These are phyloP conservation scores for Agrilus biguttatus DNA, from an alignment of 2,888 invertebrate species.

Conservation along the genomic window DNA sequence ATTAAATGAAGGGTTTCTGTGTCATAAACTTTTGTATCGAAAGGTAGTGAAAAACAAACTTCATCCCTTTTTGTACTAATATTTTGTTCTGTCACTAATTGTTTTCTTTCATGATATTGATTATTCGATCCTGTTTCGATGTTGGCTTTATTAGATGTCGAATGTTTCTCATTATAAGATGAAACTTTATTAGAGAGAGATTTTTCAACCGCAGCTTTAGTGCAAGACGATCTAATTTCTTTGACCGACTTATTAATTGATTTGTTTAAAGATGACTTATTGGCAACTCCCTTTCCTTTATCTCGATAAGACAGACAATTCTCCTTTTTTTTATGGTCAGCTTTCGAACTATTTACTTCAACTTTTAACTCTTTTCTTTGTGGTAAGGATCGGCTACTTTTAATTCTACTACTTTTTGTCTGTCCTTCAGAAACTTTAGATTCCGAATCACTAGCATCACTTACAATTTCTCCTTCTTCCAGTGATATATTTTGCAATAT, in stretches of 20 bases:
- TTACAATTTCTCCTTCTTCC: slow-evolving; percentile 8
- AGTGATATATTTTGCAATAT: neutral
- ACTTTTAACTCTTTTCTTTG: neutral
- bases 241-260: too few relatives aligned
- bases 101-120: neutral
- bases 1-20: slow-evolving; percentile 8
- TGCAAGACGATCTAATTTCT: too few relatives aligned
- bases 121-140: slow-evolving; percentile 6
- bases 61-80: neutral
- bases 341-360: neutral
- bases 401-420: neutral
- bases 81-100: too few relatives aligned
- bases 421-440: neutral
- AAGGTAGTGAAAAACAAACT: slow-evolving; percentile 1
- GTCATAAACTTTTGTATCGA: slow-evolving; percentile 7
- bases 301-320: neutral
- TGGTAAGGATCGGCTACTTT: neutral
- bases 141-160: neutral
- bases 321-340: neutral
- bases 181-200: neutral
- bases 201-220: too few relatives aligned
- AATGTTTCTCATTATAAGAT: too few relatives aligned
- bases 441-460: slow-evolving; percentile 1
- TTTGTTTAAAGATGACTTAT: too few relatives aligned
- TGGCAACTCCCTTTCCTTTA: too few relatives aligned